Evolutionary conservation across 1,140 invertebrate genomes (phyloP).

Genomic region (Heliconius himera): DNA sequence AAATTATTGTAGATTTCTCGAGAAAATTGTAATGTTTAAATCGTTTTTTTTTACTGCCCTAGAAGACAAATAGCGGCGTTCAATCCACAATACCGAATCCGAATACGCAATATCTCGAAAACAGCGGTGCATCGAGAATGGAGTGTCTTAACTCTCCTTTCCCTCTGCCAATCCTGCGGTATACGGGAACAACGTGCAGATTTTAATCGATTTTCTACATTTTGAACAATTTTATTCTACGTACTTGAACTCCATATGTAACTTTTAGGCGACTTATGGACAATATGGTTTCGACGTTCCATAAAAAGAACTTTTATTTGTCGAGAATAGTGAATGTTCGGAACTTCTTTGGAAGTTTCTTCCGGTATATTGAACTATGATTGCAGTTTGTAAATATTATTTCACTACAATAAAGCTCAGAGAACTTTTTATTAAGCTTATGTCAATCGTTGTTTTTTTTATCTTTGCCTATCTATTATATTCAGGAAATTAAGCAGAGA

Average conservation of each 20-base stretch:
- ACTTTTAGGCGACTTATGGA: constrained; percentile 8
- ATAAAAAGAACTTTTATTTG: constrained; percentile 10
- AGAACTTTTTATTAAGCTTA: background rate
- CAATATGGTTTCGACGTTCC: constrained; percentile 14
- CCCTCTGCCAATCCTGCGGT: too few relatives aligned
- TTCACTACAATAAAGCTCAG: background rate
- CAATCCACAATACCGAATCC: too few relatives aligned
- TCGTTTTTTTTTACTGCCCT: too few relatives aligned
- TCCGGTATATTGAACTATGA: constrained; percentile 12
- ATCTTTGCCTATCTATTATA: background rate
- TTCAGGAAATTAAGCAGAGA: too few relatives aligned
- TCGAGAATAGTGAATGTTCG: background rate
- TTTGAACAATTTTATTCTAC: background rate
- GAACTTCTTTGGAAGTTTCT: constrained; percentile 2
- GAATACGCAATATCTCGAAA: too few relatives aligned
- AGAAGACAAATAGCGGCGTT: too few relatives aligned
- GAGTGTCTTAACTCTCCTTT: too few relatives aligned
- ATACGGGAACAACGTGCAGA: too few relatives aligned
- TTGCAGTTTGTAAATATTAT: constrained; percentile 10
- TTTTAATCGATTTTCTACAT: background rate
- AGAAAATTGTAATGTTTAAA: too few relatives aligned
- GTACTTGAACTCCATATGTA: background rate
- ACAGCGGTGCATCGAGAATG: too few relatives aligned
- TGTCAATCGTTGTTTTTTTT: background rate
- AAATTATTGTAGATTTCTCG: too few relatives aligned